Evolutionary conservation across 2,888 invertebrate genomes (phyloP).

Genomic region (Drosophila antonietae): DNA sequence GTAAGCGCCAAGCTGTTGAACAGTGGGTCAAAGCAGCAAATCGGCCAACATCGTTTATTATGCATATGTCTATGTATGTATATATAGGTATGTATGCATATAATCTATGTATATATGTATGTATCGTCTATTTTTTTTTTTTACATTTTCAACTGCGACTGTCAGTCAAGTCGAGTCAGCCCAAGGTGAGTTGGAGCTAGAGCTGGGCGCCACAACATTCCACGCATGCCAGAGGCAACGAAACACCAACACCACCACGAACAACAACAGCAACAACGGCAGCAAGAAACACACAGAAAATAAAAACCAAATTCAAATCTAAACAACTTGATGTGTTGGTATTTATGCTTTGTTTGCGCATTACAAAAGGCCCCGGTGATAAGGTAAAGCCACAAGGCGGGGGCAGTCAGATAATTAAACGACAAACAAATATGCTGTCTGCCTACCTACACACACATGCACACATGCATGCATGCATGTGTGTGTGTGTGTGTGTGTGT

Average conservation of each 20-base stretch:
- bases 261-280: not conserved
- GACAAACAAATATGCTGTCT: constrained; percentile 48
- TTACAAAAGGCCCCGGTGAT: constrained; percentile 68
- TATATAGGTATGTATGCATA: not conserved
- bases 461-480: not conserved
- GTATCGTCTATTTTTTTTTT: constrained; percentile 13
- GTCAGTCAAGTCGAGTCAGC: constrained; percentile 41
- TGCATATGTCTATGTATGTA: not conserved
- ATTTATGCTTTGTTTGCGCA: constrained; percentile 75
- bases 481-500: constrained; percentile 2
- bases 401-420: constrained; percentile 53
- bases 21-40: constrained; percentile 60
- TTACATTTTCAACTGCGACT: constrained; percentile 51
- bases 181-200: constrained; percentile 66
- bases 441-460: constrained; percentile 24
- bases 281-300: not conserved
- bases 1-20: constrained; percentile 35
- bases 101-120: not conserved
- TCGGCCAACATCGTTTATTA: constrained; percentile 20
- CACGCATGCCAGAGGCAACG: constrained; percentile 56
- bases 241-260: not conserved
- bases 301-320: constrained; percentile 47
- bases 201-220: constrained; percentile 59
- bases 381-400: constrained; percentile 43
- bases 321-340: constrained; percentile 70